Conservation (phyloP, 2,888 invertebrate species). For the Trissonchulus latispiculum region DNA sequence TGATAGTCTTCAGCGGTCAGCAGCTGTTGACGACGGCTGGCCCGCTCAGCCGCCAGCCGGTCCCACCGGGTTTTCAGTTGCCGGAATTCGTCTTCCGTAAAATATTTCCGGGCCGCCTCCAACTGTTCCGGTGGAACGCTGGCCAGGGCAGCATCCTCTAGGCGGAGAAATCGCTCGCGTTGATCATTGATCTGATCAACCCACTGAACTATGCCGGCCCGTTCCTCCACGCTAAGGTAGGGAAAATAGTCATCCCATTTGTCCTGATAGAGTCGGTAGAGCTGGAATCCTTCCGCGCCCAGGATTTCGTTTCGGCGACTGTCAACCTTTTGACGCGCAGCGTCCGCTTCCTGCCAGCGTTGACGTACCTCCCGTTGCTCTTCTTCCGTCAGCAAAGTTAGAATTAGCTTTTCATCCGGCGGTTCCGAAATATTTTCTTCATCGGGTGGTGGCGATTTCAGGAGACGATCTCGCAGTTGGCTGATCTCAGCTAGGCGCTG, state of each 20-base stretch:
- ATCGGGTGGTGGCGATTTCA: too few relatives aligned
- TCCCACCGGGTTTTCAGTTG: constrained; percentile 4
- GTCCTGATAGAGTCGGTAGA: constrained; percentile 1
- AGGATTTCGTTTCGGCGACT: constrained; percentile 15
- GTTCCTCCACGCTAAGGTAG: constrained; percentile 15
- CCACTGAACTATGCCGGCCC: constrained; percentile 11
- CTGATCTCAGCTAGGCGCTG: constrained; percentile 1
- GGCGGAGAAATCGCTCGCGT: not conserved
- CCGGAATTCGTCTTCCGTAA: not conserved
- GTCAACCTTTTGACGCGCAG: too few relatives aligned
- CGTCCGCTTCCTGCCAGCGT: not conserved
- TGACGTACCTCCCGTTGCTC: not conserved
- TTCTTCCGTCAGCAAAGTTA: constrained; percentile 6
- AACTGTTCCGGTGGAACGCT: not conserved
- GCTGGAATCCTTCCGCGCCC: not conserved
- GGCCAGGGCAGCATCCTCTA: not conserved
- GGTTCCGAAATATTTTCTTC: not conserved
- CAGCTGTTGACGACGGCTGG: not conserved
- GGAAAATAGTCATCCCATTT: constrained; percentile 18
- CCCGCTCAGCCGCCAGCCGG: not conserved
- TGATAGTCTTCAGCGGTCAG: not conserved
- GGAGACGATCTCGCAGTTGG: not conserved
- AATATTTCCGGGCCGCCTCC: constrained; percentile 3
- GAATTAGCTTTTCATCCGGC: not conserved
- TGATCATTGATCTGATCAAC: not conserved